phyloP scores from a whole-genome alignment of 2,113 vertebrate genomes.

The Megalops atlanticus region DNA sequence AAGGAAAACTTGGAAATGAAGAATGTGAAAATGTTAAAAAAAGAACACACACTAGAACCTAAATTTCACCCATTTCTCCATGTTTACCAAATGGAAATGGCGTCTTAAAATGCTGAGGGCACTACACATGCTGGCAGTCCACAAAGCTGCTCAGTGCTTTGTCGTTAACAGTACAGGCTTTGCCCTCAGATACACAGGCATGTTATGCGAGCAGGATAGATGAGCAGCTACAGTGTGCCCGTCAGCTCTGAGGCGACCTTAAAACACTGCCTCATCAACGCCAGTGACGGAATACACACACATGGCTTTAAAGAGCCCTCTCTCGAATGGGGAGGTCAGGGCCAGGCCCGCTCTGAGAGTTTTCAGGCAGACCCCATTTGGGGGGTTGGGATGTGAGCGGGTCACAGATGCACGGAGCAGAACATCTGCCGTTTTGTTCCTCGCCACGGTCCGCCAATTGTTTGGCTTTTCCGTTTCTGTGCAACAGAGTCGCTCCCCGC shows the following conservation, averaged over 20 bases:
- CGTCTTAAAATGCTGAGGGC: too few relatives aligned
- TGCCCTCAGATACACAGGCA: too few relatives aligned
- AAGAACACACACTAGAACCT: too few relatives aligned
- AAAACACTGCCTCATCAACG: background rate
- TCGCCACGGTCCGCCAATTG: slow-evolving; percentile 17
- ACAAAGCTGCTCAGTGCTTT: too few relatives aligned
- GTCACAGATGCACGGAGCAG: background rate
- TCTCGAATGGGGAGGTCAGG: background rate
- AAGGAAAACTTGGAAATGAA: background rate
- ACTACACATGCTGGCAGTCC: too few relatives aligned
- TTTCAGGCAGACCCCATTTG: background rate
- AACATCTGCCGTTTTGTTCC: slow-evolving; percentile 24
- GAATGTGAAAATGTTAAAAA: too few relatives aligned
- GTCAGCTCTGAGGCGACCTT: too few relatives aligned
- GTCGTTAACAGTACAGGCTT: too few relatives aligned
- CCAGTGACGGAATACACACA: background rate
- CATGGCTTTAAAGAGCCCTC: background rate
- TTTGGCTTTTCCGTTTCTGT: background rate
- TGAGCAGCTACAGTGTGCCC: too few relatives aligned
- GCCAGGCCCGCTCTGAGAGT: background rate
- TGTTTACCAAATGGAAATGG: too few relatives aligned
- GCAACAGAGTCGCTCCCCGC: background rate
- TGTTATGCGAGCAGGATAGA: background rate
- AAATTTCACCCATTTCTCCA: too few relatives aligned
- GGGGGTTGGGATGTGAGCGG: background rate